phyloP scores from a whole-genome alignment of 2,888 invertebrate genomes.

The Rhingia rostrata region DNA sequence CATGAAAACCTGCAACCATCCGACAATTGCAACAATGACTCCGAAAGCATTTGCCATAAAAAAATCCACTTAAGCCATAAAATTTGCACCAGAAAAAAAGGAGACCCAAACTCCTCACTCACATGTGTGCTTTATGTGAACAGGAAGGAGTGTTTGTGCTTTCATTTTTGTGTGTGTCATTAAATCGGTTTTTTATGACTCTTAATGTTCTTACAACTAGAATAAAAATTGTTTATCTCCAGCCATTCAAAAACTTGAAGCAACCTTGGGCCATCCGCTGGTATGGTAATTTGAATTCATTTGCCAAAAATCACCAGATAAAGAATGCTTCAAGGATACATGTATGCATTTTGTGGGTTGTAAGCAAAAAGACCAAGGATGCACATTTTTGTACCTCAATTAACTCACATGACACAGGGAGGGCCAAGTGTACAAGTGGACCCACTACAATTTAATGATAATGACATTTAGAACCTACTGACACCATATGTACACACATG shows the following conservation, averaged over 20 bases:
- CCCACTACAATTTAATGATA: conserved; percentile 60
- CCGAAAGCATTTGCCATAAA: conserved; percentile 37
- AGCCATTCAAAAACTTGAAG: neutral
- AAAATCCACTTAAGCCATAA: conserved; percentile 55
- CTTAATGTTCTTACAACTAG: conserved; percentile 8
- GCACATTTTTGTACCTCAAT: neutral
- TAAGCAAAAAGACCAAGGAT: conserved; percentile 17
- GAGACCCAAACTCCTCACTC: conserved; percentile 9
- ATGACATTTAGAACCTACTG: conserved; percentile 56
- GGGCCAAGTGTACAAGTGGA: conserved; percentile 24
- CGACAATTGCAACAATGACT: conserved; percentile 48
- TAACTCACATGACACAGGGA: neutral
- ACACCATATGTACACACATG: neutral
- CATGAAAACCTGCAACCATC: conserved; percentile 30
- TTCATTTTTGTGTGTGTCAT: conserved; percentile 6
- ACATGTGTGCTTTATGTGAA: neutral
- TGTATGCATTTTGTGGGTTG: neutral
- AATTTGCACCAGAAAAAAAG: conserved; percentile 28
- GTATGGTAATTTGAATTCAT: conserved; percentile 1
- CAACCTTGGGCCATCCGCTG: neutral
- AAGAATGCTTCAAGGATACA: neutral
- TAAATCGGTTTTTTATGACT: conserved; percentile 43
- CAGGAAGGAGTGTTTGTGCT: neutral
- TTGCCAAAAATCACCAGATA: neutral
- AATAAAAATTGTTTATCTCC: conserved; percentile 20